These are phyloP conservation scores for Oreonectes daqikongensis DNA, from an alignment of 2,797 vertebrate species.

Conservation along the genomic window DNA sequence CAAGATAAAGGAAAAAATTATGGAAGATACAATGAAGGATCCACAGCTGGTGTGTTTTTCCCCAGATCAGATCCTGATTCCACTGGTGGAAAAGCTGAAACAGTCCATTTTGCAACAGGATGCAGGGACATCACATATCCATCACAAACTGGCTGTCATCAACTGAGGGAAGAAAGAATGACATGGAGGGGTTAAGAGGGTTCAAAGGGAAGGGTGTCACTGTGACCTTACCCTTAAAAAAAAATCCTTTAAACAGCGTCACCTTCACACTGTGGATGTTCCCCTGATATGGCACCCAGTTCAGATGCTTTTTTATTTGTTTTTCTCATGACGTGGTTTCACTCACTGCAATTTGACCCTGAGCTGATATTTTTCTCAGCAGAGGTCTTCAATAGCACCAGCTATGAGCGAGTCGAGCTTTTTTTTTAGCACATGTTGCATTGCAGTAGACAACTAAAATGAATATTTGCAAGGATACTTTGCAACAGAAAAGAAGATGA, in stretches of 20 bases:
- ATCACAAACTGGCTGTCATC: slow-evolving; percentile 63
- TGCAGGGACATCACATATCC: slow-evolving; percentile 56
- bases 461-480: not conserved
- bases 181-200: slow-evolving; percentile 15
- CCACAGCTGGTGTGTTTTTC: slow-evolving; percentile 11
- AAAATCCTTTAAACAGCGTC: not conserved
- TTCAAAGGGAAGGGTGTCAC: not conserved
- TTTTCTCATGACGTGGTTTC: slow-evolving; percentile 42
- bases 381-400: not conserved
- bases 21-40: slow-evolving; percentile 8
- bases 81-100: slow-evolving; percentile 11
- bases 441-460: not conserved
- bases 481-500: slow-evolving; percentile 14
- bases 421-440: not conserved
- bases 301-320: slow-evolving; percentile 46
- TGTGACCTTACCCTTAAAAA: not conserved
- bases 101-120: slow-evolving; percentile 25
- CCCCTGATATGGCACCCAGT: slow-evolving; percentile 11
- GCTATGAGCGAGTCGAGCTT: too few species aligned
- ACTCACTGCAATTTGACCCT: slow-evolving; percentile 43
- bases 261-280: not conserved
- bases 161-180: slow-evolving; percentile 37
- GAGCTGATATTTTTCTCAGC: not conserved
- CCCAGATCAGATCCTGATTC: slow-evolving; percentile 17
- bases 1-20: slow-evolving; percentile 26